Evolutionary conservation across 1,140 invertebrate species (phyloP).

Genomic region (Zaprionus camerounensis): DNA sequence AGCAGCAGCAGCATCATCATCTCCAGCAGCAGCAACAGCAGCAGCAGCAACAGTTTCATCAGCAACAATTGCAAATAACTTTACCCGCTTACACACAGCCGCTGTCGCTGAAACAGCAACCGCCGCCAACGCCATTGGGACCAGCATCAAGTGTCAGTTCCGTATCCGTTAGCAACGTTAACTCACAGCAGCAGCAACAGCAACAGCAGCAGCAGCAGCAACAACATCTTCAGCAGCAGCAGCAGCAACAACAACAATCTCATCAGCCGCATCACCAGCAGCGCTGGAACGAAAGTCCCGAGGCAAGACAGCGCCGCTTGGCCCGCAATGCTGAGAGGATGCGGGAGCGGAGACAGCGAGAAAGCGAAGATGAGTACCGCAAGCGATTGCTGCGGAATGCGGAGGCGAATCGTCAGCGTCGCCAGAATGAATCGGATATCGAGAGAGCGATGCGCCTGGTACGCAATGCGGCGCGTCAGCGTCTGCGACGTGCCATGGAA

Average conservation of each 20-base stretch:
- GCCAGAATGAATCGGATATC: constrained; percentile 81
- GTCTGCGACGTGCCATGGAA: constrained; percentile 84
- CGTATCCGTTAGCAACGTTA: constrained; percentile 39
- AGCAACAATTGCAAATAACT: constrained; percentile 66
- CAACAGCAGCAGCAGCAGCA: background rate
- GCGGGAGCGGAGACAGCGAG: constrained; percentile 80
- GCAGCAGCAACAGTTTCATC: constrained; percentile 67
- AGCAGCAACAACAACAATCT: constrained; percentile 12
- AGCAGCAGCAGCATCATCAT: constrained; percentile 63
- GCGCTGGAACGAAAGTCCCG: constrained; percentile 83
- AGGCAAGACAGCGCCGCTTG: constrained; percentile 78
- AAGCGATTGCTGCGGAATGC: constrained; percentile 79
- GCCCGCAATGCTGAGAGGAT: constrained; percentile 84
- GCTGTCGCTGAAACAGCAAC: constrained; percentile 66
- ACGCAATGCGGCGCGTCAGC: constrained; percentile 79
- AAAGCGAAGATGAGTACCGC: constrained; percentile 82
- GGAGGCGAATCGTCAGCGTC: constrained; percentile 78
- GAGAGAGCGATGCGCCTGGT: constrained; percentile 82
- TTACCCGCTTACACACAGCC: constrained; percentile 62
- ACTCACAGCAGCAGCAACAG: constrained; percentile 35
- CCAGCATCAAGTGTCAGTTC: constrained; percentile 62
- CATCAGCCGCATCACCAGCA: constrained; percentile 66
- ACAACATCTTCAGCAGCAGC: constrained; percentile 21
- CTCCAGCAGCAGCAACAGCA: constrained; percentile 62
- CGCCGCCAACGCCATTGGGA: constrained; percentile 67